Conservation (phyloP, 1,140 invertebrate genomes). For the Bombus waltoni region DNA sequence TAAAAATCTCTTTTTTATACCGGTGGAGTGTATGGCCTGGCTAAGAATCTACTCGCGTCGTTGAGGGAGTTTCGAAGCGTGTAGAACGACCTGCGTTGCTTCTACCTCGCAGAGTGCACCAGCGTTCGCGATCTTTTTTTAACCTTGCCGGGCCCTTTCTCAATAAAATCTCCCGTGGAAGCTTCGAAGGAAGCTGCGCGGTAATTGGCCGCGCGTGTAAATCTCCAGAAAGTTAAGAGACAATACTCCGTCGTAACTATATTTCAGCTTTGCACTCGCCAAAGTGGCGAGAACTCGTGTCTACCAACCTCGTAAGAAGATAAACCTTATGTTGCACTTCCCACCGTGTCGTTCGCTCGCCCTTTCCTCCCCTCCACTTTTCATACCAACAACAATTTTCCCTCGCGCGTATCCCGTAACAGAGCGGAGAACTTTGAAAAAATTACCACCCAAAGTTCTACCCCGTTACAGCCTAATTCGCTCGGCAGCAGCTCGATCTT, state of each 20-base stretch:
- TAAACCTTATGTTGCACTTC: background rate
- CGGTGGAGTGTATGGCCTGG: background rate
- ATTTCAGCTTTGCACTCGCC: background rate
- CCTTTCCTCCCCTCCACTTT: background rate
- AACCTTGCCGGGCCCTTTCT: no score
- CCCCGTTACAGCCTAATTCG: background rate
- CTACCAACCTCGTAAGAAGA: background rate
- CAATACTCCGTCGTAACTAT: background rate
- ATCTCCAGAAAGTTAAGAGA: background rate
- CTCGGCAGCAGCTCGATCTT: no score
- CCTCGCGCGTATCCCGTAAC: background rate
- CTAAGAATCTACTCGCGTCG: background rate
- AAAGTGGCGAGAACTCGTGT: background rate
- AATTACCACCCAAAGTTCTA: background rate
- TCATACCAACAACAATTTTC: background rate
- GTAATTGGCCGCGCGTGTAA: background rate
- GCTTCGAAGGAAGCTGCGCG: background rate
- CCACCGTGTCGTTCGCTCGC: background rate
- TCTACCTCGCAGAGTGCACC: background rate
- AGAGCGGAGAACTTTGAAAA: background rate
- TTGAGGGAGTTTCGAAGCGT: background rate
- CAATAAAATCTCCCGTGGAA: background rate
- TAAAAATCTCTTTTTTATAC: slow-evolving; percentile 7
- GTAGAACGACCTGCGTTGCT: background rate
- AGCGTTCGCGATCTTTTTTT: background rate